These are phyloP conservation scores for Hippasteria phrygiana DNA, from an alignment of 53 echinoderm and acorn worm species.

Conservation along the genomic window DNA sequence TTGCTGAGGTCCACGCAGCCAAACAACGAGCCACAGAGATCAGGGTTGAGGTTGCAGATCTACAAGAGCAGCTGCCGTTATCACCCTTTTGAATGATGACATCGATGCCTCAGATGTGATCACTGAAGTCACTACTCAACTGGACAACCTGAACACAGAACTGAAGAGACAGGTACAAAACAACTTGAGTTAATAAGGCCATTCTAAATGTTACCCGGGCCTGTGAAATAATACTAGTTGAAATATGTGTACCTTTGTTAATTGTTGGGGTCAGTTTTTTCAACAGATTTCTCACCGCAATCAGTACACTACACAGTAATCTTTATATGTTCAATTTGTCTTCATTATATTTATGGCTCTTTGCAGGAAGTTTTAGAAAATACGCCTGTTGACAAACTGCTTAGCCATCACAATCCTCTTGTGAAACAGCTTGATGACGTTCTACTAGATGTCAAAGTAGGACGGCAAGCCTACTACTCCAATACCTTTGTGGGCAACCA, in stretches of 20 bases:
- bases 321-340: neutral
- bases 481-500: constrained; percentile 75
- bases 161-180: constrained; percentile 1
- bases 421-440: constrained; percentile 40
- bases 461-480: constrained; percentile 66
- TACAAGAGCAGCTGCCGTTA: constrained; percentile 32
- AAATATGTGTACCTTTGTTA: too few relatives aligned
- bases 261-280: too few relatives aligned
- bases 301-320: too few relatives aligned
- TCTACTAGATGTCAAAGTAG: constrained; percentile 57
- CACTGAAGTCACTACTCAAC: neutral
- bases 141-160: neutral
- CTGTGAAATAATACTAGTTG: too few relatives aligned
- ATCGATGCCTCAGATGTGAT: constrained; percentile 13
- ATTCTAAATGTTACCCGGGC: too few relatives aligned
- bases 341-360: neutral
- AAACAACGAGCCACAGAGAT: neutral
- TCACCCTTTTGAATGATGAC: constrained; percentile 7
- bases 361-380: neutral
- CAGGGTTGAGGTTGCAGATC: neutral
- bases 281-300: neutral
- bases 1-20: constrained; percentile 9
- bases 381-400: neutral
- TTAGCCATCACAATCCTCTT: constrained; percentile 26
- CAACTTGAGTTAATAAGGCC: too few relatives aligned